These are phyloP conservation scores for Laspeyria flexula DNA, from an alignment of 2,888 invertebrate species.

Conservation along the genomic window DNA sequence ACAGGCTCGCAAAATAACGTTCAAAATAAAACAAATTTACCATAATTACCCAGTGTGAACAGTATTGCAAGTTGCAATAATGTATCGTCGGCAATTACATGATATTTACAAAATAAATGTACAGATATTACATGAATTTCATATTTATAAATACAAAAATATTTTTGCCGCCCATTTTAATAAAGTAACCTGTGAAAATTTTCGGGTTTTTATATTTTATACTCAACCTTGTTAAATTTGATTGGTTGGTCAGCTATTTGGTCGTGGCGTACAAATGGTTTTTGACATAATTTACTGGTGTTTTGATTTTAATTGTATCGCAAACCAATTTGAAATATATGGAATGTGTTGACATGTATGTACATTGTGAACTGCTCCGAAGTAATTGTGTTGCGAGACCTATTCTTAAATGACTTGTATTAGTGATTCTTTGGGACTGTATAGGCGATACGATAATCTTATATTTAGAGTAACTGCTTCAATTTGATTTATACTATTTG, in stretches of 20 bases:
- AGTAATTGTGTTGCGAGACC: constrained; percentile 19
- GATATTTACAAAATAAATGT: constrained; percentile 15
- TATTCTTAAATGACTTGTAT: constrained; percentile 31
- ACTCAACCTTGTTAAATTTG: too few species aligned
- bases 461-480: constrained; percentile 28
- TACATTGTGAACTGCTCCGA: constrained; percentile 20
- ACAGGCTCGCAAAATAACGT: constrained; percentile 36
- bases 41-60: constrained; percentile 22
- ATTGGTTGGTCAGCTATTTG: too few species aligned
- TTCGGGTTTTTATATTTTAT: too few species aligned
- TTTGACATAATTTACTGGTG: too few species aligned
- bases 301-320: too few species aligned
- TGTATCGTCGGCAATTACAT: constrained; percentile 15
- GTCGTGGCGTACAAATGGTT: too few species aligned
- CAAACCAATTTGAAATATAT: background rate
- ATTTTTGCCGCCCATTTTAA: constrained; percentile 3
- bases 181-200: background rate
- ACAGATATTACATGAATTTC: background rate
- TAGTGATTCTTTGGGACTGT: constrained; percentile 36
- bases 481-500: constrained; percentile 22
- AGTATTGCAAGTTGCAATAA: constrained; percentile 13
- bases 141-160: background rate
- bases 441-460: constrained; percentile 37
- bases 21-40: constrained; percentile 15
- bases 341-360: background rate